Evolutionary conservation across 2,888 invertebrate genomes (phyloP).

Genomic region (Bugulina stolonifera): DNA sequence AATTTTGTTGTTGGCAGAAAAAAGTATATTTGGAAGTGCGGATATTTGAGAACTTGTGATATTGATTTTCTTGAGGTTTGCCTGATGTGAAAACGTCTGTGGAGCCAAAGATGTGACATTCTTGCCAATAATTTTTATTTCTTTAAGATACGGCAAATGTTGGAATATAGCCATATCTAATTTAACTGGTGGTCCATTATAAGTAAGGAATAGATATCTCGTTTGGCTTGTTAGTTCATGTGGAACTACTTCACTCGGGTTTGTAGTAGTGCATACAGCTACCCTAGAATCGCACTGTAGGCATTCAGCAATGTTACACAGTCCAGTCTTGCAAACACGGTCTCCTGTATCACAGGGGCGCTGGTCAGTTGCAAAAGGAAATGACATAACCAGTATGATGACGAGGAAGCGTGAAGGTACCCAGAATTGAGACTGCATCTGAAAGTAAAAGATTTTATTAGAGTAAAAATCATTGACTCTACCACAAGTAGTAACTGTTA

Average conservation of each 20-base stretch:
- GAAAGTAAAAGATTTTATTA: too few species aligned
- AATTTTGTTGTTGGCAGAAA: not conserved
- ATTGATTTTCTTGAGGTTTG: not conserved
- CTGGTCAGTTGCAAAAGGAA: too few species aligned
- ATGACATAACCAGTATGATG: too few species aligned
- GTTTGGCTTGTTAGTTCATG: not conserved
- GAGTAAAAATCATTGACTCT: too few species aligned
- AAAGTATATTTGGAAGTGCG: not conserved
- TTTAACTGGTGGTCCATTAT: not conserved
- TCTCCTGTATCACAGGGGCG: too few species aligned
- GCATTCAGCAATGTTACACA: not conserved
- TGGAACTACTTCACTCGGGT: not conserved
- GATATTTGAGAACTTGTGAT: not conserved
- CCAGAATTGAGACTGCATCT: too few species aligned
- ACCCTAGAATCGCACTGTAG: not conserved
- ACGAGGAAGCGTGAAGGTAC: too few species aligned
- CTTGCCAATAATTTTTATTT: not conserved
- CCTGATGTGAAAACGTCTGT: not conserved
- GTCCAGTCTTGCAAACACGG: too few species aligned
- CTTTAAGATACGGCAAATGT: not conserved
- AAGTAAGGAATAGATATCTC: not conserved
- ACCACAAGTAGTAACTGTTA: too few species aligned
- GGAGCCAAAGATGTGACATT: not conserved
- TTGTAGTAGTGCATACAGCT: not conserved
- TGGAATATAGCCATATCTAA: not conserved